Base-by-base conservation (phyloP, 2,113 vertebrate genomes). In the Chauna torquata region DNA sequence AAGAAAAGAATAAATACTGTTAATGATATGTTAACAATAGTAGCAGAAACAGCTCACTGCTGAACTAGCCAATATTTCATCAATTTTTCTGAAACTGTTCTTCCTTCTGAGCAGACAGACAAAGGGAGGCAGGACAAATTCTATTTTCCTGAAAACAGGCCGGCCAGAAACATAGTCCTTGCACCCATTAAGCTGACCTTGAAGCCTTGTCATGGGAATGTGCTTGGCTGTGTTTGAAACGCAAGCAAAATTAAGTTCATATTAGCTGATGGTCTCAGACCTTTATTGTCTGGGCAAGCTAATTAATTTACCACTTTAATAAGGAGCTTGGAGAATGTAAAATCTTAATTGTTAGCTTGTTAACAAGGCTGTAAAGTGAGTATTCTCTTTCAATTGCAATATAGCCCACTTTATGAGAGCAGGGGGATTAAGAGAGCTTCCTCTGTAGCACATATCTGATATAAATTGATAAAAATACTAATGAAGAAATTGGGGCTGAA, bases 221-320 rank as follows among this genome's bases (percentile, higher is more conserved):
- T 0, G 3, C 0, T 2, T 71, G 24, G 8, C 50, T 86, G 1
- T 54, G 47, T 69, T 40, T 57, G 82, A 92, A 82, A 65, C 75
- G 75, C 42, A 72, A n/a, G 47, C 2, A 42, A 85, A 88, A 65
- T 69, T 24, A 80, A 86, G 76, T 49, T 90, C 36, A 1, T 65
- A 28, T 69, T 65, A 82, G 76, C 15, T 88, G 86, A 61, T 80
- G 54, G 36, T 50, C 61, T 64, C 32, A 23, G 52, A 79, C 65
- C 52, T 82, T 88, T 88, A 55, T 42, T 90, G 85, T 78, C 88
- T 94, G 81, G 86, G 54, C 52, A 86, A 95, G 58, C 25, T 83
- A 97, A 94, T 97, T 96, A 95, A 94, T 80, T 93, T 94, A 85
- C 18, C 36, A 38, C 66, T 95, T 58, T 94, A 96, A 95, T 84